Conservation (phyloP, 2,888 invertebrate species). For the Dynastes tityus region DNA sequence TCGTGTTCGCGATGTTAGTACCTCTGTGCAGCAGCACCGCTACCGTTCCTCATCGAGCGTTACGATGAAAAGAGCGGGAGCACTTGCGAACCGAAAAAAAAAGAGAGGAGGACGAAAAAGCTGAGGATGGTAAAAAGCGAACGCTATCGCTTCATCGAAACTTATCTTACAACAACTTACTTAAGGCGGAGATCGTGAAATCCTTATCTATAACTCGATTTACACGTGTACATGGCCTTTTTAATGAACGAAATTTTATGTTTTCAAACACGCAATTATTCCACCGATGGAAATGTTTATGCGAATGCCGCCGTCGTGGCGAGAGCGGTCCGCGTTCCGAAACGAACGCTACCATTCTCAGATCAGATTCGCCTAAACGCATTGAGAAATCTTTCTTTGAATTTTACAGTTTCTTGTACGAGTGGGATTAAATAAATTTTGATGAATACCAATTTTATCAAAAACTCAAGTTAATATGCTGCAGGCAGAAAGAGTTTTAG, state of each 20-base stretch:
- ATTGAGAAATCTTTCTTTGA: conserved; percentile 1
- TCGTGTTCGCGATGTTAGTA: conserved; percentile 46
- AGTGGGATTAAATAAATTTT: too few species aligned
- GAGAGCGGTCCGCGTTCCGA: conserved; percentile 23
- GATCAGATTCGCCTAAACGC: conserved; percentile 3
- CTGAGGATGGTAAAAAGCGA: conserved; percentile 45
- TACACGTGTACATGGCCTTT: conserved; percentile 58
- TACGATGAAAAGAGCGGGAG: conserved; percentile 35
- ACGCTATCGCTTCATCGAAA: conserved; percentile 55
- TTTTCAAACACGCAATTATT: conserved; percentile 53
- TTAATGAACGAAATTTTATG: conserved; percentile 58
- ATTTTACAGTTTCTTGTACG: background rate
- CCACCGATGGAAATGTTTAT: conserved; percentile 48
- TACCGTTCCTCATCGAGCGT: conserved; percentile 38
- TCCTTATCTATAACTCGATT: conserved; percentile 58
- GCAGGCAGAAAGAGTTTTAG: too few species aligned
- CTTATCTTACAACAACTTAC: conserved; percentile 59
- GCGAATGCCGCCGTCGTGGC: conserved; percentile 33
- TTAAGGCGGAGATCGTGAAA: conserved; percentile 59
- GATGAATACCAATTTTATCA: too few species aligned
- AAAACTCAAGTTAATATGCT: too few species aligned
- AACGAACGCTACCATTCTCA: conserved; percentile 18
- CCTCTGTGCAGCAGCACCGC: conserved; percentile 15
- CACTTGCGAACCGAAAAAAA: conserved; percentile 23
- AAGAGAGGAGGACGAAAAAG: conserved; percentile 40